Evolutionary conservation across 2,888 invertebrate species (phyloP).

Genomic region (Lobophora halterata): DNA sequence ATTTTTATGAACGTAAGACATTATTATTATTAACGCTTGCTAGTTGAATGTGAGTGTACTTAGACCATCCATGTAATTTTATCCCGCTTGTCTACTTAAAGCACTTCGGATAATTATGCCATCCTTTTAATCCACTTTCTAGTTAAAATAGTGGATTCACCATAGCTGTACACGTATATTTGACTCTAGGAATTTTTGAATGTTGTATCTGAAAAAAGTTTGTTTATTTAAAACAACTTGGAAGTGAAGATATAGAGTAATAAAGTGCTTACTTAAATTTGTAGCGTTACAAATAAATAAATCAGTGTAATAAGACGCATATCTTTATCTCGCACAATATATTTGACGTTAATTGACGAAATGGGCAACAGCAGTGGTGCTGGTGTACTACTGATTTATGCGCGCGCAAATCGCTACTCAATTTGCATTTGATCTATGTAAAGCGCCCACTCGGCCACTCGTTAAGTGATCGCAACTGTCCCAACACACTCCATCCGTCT

Average conservation of each 20-base stretch:
- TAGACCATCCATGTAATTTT: conserved; percentile 53
- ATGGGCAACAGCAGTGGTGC: conserved; percentile 47
- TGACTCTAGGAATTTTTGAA: conserved; percentile 14
- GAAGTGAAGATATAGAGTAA: too few species aligned
- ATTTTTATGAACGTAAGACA: conserved; percentile 43
- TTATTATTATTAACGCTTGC: conserved; percentile 40
- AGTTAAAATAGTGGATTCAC: conserved; percentile 40
- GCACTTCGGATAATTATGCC: conserved; percentile 50
- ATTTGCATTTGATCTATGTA: conserved; percentile 72
- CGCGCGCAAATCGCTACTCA: conserved; percentile 59
- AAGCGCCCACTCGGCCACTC: conserved; percentile 61
- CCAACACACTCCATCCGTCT: conserved; percentile 41
- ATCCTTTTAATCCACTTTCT: conserved; percentile 60
- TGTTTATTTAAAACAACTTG: conserved; percentile 9
- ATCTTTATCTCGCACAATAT: conserved; percentile 52
- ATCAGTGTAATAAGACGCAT: conserved; percentile 40
- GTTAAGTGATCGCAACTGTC: conserved; percentile 52
- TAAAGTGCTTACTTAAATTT: background rate
- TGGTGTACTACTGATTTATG: conserved; percentile 51
- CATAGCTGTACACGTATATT: conserved; percentile 11
- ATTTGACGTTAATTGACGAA: conserved; percentile 66
- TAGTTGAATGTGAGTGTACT: conserved; percentile 40
- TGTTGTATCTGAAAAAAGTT: conserved; percentile 13
- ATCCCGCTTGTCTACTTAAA: conserved; percentile 41
- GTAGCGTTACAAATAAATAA: conserved; percentile 32